These are phyloP conservation scores for Eutrigla gurnardus DNA, from an alignment of 2,797 vertebrate species.

Conservation along the genomic window DNA sequence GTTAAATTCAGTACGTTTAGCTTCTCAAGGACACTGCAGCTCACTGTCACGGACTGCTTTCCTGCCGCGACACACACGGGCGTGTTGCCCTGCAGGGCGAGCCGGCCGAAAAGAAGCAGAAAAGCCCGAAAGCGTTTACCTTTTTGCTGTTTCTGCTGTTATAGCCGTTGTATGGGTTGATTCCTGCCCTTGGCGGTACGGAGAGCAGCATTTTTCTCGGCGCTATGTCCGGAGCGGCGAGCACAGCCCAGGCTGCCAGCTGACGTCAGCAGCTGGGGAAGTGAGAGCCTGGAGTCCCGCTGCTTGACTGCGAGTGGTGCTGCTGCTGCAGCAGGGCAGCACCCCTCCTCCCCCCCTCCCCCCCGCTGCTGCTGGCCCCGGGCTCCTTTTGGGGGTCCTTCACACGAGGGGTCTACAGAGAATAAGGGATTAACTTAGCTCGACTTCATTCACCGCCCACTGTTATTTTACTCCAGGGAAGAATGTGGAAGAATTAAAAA, in stretches of 20 bases:
- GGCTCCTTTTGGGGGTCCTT: constrained; percentile 25
- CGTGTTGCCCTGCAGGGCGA: constrained; percentile 54
- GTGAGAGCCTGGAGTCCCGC: constrained; percentile 83
- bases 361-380: constrained; percentile 31
- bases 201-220: constrained; percentile 95
- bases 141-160: constrained; percentile 94
- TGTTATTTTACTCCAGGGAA: constrained; percentile 28
- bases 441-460: constrained; percentile 7
- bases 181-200: constrained; percentile 92
- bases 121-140: constrained; percentile 81
- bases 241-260: constrained; percentile 88
- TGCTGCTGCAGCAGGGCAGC: constrained; percentile 52
- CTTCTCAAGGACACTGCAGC: constrained; percentile 87
- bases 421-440: constrained; percentile 22
- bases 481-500: constrained; percentile 2
- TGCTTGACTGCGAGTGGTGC: constrained; percentile 76
- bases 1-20: constrained; percentile 72
- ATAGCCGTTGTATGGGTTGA: constrained; percentile 93
- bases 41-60: constrained; percentile 72
- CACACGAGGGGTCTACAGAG: constrained; percentile 15
- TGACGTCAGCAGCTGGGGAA: constrained; percentile 91
- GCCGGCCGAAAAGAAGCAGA: constrained; percentile 3
- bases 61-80: constrained; percentile 59
- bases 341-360: background rate
- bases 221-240: constrained; percentile 87